Base-by-base conservation (phyloP, 1,140 invertebrate genomes). In the Linepithema humile region DNA sequence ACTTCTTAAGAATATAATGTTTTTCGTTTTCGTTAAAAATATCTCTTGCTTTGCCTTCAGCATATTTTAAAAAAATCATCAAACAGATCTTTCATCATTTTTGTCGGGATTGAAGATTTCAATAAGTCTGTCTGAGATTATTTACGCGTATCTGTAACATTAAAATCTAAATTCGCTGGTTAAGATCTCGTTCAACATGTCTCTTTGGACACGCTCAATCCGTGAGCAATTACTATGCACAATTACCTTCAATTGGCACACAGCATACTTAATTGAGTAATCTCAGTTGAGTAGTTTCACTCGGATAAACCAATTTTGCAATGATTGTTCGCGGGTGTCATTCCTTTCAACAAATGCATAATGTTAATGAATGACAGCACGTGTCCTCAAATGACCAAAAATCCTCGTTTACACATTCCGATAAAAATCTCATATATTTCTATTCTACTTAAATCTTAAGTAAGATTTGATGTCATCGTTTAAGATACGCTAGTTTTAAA, bases 281-380 rank as follows among this genome's bases (percentile, higher is more conserved):
- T 93, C 88, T 91, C 90, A 92, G 90, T 92, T 91, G 89, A 83
- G 89, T 6, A 69, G 17, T 80, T 92, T 90, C 88, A 82, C 85
- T 82, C 82, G 43, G 85, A 88, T 89, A 91, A 91, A 89, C 70
- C 91, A 93, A 92, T 90, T 93, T 89, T 88, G 48, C 84, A 83
- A 90, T 84, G 35, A 88, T 80, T 82, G 78, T 84, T 67, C 57
- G 38, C 35, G 35, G 15, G 26, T 15, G 26, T 32, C 2, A 48
- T 23, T 64, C n/a, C 23, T 20, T 10, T 59, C 17, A 17, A 72
- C 45, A 53, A 72, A 15, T 53, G 3, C 15, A 0, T 26, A n/a
- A n/a, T 7, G 38, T 48, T 48, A 20, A 50, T 9, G 43, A 45
- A 45, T 15, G 43, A 10, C 12, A 40, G 10, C 40, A 40, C 1